Evolutionary conservation across 2,797 vertebrate species (phyloP).

Genomic region (Todus mexicanus): DNA sequence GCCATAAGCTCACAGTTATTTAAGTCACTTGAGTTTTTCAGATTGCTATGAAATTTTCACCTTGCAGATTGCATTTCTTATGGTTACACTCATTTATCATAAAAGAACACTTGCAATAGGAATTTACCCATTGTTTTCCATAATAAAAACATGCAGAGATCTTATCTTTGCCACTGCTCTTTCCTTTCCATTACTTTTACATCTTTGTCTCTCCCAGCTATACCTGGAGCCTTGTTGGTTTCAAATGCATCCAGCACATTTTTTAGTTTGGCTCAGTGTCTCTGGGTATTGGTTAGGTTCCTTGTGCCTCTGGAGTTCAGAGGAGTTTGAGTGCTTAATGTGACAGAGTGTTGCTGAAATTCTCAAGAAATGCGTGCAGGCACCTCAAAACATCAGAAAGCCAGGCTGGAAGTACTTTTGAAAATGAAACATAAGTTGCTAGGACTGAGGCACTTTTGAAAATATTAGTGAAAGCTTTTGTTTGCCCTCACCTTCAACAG

Average conservation of each 20-base stretch:
- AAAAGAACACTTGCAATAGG: neutral
- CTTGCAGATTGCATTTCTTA: neutral
- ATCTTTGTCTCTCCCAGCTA: neutral
- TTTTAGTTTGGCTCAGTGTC: neutral
- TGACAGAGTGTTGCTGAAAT: neutral
- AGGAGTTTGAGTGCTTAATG: neutral
- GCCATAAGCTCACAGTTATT: neutral
- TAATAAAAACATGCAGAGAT: neutral
- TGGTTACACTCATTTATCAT: neutral
- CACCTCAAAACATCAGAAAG: neutral
- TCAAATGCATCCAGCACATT: neutral
- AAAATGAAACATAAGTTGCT: neutral
- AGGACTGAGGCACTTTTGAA: neutral
- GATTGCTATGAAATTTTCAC: neutral
- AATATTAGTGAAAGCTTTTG: neutral
- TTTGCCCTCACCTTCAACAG: neutral
- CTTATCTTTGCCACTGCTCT: neutral
- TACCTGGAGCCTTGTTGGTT: neutral
- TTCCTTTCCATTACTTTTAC: neutral
- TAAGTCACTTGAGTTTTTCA: neutral
- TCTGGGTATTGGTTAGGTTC: neutral
- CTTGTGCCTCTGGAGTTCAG: neutral
- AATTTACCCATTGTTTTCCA: neutral
- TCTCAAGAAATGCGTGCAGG: neutral
- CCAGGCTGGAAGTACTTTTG: neutral